Base-by-base conservation (phyloP, 2,113 vertebrate species). In the Scatophagus argus region DNA sequence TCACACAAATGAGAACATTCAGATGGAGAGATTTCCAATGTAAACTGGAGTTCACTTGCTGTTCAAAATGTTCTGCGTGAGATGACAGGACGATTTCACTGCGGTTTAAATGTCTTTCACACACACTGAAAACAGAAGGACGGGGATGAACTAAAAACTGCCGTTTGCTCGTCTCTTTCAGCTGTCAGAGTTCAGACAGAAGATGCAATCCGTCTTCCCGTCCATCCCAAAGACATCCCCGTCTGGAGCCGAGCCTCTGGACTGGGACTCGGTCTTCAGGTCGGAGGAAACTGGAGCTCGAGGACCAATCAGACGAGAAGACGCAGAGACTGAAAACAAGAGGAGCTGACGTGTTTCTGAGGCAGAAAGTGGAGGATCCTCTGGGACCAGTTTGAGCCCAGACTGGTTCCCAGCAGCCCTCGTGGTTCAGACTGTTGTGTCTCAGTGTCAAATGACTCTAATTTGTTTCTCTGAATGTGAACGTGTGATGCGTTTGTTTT, bases 171-270 rank as follows among this genome's bases (percentile, higher is more conserved):
- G 0, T 38, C 13, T 84, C 75, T 88, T 91, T 8, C 84, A 99
- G 97, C 86, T 98, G 71, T 91, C 94, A 70, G 96, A 99, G 84
- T 98, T 98, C 84, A 91, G 56, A 70, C 93, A 89, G 87, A 98
- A 97, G 94, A 97, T 98, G 95, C 96, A 96, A 70, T 95, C 95
- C 19, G 16, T 97, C 63, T 96, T 98, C 66, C 98, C 97, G 56
- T 52, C 93, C 64, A 90, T 98, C 92, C 96, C 96, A 21, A 97
- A 95, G 94, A 94, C 79, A 27, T 60, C 87, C 0, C 83, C 88
- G 5, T 68, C 88, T 1, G 63, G 81, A 27, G 75, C 88, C 5
- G 82, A 88, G 60, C 59, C 87, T 8, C 38, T 88, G 27, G 92
- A 92, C 79, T 99, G 97, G 97, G 95, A 97, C 81, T 88, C 96